Evolutionary conservation across 2,113 vertebrate species (phyloP).

Genomic region (Uria aalge): DNA sequence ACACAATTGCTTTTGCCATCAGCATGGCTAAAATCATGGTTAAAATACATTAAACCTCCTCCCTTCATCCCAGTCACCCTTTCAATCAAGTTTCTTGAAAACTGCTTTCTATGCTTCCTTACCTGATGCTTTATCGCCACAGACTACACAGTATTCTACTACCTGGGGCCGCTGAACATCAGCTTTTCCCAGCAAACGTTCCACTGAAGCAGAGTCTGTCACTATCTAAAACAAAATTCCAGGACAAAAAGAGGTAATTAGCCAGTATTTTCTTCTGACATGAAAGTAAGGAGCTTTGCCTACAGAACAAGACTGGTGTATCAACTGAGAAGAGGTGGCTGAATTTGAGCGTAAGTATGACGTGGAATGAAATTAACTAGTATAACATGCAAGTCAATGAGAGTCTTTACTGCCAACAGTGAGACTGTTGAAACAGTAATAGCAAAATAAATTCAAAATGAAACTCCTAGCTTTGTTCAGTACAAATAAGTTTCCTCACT

Average conservation of each 20-base stretch:
- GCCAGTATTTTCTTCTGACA: neutral
- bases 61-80: neutral
- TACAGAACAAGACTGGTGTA: neutral
- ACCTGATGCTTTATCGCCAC: conserved; percentile 99
- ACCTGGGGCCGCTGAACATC: conserved; percentile 90
- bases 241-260: neutral
- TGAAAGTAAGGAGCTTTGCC: neutral
- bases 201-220: conserved; percentile 93
- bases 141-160: conserved; percentile 95
- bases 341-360: neutral
- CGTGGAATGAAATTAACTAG: neutral
- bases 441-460: neutral
- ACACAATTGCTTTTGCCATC: neutral
- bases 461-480: neutral
- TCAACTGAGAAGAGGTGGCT: neutral
- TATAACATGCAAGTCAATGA: neutral
- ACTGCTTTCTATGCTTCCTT: neutral
- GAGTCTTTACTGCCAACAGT: neutral
- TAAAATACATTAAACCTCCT: neutral
- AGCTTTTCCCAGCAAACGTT: conserved; percentile 89
- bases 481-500: neutral
- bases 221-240: conserved; percentile 83
- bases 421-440: neutral
- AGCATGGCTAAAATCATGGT: neutral
- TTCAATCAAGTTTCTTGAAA: neutral